These are phyloP conservation scores for Lepus oiostolus DNA, from an alignment of 2,797 vertebrate species.

Conservation along the genomic window DNA sequence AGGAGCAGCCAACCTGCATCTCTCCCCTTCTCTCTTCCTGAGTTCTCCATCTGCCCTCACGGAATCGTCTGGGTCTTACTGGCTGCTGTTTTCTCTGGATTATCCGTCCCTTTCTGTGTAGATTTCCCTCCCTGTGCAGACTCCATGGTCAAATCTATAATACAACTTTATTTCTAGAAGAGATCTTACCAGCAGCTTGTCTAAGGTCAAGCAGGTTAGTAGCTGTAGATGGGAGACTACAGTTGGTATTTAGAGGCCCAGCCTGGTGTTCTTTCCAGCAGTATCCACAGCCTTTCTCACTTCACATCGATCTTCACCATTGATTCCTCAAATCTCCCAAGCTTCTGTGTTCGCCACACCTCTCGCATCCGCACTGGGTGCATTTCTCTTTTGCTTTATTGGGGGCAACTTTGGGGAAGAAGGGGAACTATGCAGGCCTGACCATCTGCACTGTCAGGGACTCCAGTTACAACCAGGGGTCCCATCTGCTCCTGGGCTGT, in stretches of 20 bases:
- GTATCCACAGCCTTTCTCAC: neutral
- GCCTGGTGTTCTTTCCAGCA: neutral
- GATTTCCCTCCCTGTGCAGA: constrained; percentile 8
- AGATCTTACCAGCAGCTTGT: neutral
- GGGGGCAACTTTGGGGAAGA: neutral
- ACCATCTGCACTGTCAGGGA: neutral
- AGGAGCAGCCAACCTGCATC: neutral
- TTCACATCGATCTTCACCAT: neutral
- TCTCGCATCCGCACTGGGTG: neutral
- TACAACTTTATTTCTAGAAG: constrained; percentile 2
- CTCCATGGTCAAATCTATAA: constrained; percentile 30
- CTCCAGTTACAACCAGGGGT: neutral
- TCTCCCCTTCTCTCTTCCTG: neutral
- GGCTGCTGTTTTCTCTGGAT: constrained; percentile 33
- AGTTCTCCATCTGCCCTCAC: neutral
- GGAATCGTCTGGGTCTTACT: neutral
- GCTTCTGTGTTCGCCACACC: neutral
- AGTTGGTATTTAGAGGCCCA: neutral
- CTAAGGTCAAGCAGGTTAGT: neutral
- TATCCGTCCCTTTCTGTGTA: neutral
- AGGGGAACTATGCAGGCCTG: neutral
- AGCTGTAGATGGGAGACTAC: neutral
- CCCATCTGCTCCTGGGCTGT: constrained; percentile 18
- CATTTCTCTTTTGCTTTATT: constrained; percentile 7
- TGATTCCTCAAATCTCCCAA: neutral